These are phyloP conservation scores for Coturnix japonica DNA, from an alignment of 2,113 vertebrate species.

Conservation along the genomic window DNA sequence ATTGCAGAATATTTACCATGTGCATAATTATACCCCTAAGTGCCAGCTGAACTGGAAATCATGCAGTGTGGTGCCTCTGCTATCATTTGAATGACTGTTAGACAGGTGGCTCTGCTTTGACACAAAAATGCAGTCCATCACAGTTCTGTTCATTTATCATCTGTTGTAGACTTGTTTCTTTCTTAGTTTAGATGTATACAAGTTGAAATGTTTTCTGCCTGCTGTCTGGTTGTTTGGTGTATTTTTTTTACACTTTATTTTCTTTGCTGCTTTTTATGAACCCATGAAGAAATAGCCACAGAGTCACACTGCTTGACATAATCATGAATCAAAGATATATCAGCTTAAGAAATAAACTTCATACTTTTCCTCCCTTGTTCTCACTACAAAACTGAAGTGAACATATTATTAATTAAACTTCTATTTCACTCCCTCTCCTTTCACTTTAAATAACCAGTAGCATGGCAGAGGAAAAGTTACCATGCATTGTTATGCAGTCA, in stretches of 20 bases:
- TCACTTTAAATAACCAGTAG: constrained; percentile 36
- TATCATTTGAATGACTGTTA: constrained; percentile 63
- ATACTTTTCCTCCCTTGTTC: constrained; percentile 34
- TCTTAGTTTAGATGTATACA: constrained; percentile 54
- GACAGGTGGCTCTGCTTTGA: constrained; percentile 66
- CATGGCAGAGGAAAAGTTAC: constrained; percentile 25
- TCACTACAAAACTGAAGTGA: constrained; percentile 40
- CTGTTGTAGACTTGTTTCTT: constrained; percentile 66
- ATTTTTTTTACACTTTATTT: constrained; percentile 46
- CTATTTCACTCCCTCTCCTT: not conserved
- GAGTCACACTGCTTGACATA: constrained; percentile 20
- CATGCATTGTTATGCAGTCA: constrained; percentile 16
- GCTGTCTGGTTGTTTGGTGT: not conserved
- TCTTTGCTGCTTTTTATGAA: constrained; percentile 44
- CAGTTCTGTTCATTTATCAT: constrained; percentile 69
- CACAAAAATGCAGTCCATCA: constrained; percentile 68
- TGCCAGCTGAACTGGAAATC: constrained; percentile 66
- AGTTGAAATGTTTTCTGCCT: constrained; percentile 66
- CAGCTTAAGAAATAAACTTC: constrained; percentile 49
- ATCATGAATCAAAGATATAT: not conserved
- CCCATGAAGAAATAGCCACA: constrained; percentile 42
- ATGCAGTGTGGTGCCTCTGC: constrained; percentile 49
- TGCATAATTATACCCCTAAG: constrained; percentile 53
- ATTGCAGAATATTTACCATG: constrained; percentile 15
- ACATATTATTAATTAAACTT: constrained; percentile 47